phyloP scores from a whole-genome alignment of 2,113 vertebrate species.

The Penelope pileata region DNA sequence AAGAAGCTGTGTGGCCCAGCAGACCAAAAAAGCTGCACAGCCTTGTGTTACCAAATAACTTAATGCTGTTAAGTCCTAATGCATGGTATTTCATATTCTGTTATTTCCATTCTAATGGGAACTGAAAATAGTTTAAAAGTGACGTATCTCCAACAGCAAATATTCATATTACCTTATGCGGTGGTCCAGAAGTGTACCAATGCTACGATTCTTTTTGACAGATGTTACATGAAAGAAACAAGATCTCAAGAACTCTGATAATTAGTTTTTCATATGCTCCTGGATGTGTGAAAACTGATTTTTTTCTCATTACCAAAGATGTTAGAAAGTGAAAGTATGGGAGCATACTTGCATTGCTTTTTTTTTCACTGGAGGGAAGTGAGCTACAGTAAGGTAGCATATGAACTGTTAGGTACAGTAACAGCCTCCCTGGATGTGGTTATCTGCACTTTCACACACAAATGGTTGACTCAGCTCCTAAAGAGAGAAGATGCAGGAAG shows the following conservation, averaged over 20 bases:
- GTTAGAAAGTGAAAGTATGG: background rate
- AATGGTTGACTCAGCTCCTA: constrained; percentile 41
- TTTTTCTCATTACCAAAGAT: constrained; percentile 32
- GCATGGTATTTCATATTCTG: background rate
- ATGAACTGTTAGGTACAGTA: constrained; percentile 13
- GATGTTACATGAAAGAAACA: background rate
- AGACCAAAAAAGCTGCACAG: background rate
- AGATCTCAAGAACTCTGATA: background rate
- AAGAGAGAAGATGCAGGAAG: constrained; percentile 57
- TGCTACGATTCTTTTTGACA: constrained; percentile 14
- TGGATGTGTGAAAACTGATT: constrained; percentile 60
- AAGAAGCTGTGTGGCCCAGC: background rate
- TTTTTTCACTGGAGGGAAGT: background rate
- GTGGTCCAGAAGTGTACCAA: background rate
- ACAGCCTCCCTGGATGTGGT: constrained; percentile 2
- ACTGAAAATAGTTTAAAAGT: constrained; percentile 45
- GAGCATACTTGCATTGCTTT: constrained; percentile 46
- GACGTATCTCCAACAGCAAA: constrained; percentile 32
- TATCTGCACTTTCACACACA: constrained; percentile 55
- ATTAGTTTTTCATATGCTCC: constrained; percentile 34
- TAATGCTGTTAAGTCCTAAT: constrained; percentile 25
- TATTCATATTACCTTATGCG: constrained; percentile 1
- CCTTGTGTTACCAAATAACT: constrained; percentile 30
- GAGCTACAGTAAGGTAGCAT: constrained; percentile 49
- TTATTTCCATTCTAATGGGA: constrained; percentile 20